Evolutionary conservation across 2,797 vertebrate species (phyloP), one percentile per base, ranked within the genome.

Genomic region (Danio aesculapii): DNA sequence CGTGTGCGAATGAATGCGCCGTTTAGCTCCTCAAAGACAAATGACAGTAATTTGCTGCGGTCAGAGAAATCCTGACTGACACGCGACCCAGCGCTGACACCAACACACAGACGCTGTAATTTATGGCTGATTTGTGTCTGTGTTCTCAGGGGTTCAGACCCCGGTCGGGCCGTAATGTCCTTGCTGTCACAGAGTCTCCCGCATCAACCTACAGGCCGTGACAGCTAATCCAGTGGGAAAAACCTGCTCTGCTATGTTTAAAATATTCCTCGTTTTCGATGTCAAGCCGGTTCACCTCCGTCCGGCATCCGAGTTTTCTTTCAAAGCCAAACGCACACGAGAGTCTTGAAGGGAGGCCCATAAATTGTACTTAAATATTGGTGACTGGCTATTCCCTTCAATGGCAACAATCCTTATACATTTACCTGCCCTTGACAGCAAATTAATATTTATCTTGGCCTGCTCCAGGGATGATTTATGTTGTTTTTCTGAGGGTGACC

Each of bases 391-490:
- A 43, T 63, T 84, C 64, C 64, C 78, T 77, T 66, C 64, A 73
- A 75, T 44, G 71, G 61, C 75, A 49, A 80, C 69, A 64, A 84
- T 87, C 80, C 76, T 77, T 55, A 85, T 75, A 74, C 77, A 82
- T 81, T 89, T 86, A 87, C 80, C 83, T 87, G 85, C 77, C 77
- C 85, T 85, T 85, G 85, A 87, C 82, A 81, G 72, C 80, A 86
- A 86, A 88, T 83, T 80, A 82, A 83, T 87, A 86, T 90, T 85
- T 86, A 86, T 88, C 81, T 69, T 49, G 17, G 57, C 46, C 68
- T 69, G 67, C 43, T 76, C 73, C 12, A 63, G 69, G 61, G 75
- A 83, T 88, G 87, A 87, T 86, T 85, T 84, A 87, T 87, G 84
- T 84, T 86, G 79, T 84, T 85, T 84, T 70, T 50, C 79, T 72